These are phyloP conservation scores for Priocnemis perturbator DNA, from an alignment of 2,888 invertebrate genomes.

Conservation along the genomic window DNA sequence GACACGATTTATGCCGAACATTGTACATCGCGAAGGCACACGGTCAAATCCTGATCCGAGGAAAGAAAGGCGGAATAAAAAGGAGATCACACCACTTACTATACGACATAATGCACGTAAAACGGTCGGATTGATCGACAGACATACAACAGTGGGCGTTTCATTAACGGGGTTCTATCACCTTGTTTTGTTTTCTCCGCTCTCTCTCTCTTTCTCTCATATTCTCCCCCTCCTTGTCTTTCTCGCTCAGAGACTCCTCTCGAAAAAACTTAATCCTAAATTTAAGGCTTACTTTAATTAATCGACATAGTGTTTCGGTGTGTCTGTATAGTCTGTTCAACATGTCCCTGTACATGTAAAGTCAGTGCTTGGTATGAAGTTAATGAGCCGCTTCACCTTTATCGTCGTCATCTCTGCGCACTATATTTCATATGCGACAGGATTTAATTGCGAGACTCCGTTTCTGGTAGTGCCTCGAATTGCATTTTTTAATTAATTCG, in stretches of 20 bases:
- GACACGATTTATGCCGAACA: background rate
- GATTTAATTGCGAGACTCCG: no score
- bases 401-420: no score
- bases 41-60: background rate
- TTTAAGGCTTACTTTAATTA: conserved; percentile 59
- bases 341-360: background rate
- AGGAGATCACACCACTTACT: no score
- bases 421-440: no score
- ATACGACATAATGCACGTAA: no score
- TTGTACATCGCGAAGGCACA: background rate
- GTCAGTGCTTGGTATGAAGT: conserved; percentile 41
- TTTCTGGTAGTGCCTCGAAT: no score
- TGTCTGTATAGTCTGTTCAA: conserved; percentile 42
- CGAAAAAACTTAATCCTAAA: conserved; percentile 52
- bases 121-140: no score
- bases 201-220: conserved; percentile 11
- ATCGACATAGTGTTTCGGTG: conserved; percentile 56
- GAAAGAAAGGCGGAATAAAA: conserved; percentile 13
- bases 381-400: conserved; percentile 29
- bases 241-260: conserved; percentile 8
- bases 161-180: conserved; percentile 19
- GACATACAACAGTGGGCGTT: conserved; percentile 12
- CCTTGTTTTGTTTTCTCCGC: conserved; percentile 6
- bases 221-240: conserved; percentile 11
- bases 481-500: no score